Conservation (phyloP, 2,888 invertebrate species). For the Ypsolopha scabrella region DNA sequence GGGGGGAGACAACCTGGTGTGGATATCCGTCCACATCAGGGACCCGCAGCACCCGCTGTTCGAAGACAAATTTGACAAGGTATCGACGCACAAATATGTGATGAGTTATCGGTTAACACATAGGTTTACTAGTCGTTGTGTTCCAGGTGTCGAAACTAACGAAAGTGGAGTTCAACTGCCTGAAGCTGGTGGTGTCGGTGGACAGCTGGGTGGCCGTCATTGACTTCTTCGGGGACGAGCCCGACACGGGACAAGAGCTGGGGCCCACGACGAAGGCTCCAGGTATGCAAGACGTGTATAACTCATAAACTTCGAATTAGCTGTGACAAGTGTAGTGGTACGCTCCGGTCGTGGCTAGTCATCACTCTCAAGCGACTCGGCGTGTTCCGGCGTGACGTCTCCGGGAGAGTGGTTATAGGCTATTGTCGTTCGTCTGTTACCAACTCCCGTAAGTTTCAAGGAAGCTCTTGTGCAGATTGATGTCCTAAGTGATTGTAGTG, state of each 20-base stretch:
- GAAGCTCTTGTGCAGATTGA: too few relatives aligned
- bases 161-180: constrained; percentile 89
- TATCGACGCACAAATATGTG: constrained; percentile 11
- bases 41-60: constrained; percentile 77
- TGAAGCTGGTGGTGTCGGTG: constrained; percentile 91
- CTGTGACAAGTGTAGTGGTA: too few relatives aligned
- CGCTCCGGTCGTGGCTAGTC: too few relatives aligned
- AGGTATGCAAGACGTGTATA: too few relatives aligned
- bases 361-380: too few relatives aligned
- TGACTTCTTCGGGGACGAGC: constrained; percentile 86
- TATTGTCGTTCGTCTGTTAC: too few relatives aligned
- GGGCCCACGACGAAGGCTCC: constrained; percentile 1
- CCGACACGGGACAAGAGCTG: constrained; percentile 33
- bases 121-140: background rate
- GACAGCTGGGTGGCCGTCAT: constrained; percentile 96
- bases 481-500: too few relatives aligned
- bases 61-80: constrained; percentile 72
- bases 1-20: constrained; percentile 78
- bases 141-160: constrained; percentile 74
- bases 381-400: too few relatives aligned
- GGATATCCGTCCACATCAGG: constrained; percentile 76
- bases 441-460: too few relatives aligned
- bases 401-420: too few relatives aligned
- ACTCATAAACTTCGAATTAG: too few relatives aligned
- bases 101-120: background rate